Evolutionary conservation across 2,888 invertebrate genomes (phyloP), one percentile per base, ranked within the genome.

Genomic region (Thelaira solivaga): DNA sequence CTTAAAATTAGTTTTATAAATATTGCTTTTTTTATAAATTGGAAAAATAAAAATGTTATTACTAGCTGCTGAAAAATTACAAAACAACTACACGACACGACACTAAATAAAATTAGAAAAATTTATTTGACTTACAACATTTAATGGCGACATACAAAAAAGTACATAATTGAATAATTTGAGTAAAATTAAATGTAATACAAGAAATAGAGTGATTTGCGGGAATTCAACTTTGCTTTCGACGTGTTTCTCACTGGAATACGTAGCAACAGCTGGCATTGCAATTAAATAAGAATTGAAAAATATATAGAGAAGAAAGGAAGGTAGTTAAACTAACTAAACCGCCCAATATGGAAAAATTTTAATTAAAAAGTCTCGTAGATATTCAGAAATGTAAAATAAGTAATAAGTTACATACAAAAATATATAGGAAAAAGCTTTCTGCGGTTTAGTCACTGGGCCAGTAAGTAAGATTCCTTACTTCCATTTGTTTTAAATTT

Each of bases 31-130:
- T 8, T 39, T 34, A 57, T 43, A 24, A 13, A 11, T 39, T 10
- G 10, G 20, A 22, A 31, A n/a, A 3, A 43, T 26, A 26, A 62
- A n/a, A 6, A n/a, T 34, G 11, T 49, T 62, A 29, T 69, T n/a
- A n/a, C n/a, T n/a, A 73, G 73, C 77, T 73, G 73, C 77, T 64
- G 43, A 43, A 57, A 64, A 55, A 51, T 29, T 16, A 31, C 8
- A 34, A 74, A 61, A 53, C 11, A 10, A 13, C n/a, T n/a, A 39
- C 8, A 59, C 20, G n/a, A 55, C 61, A 53, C 22, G 41, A 24
- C 34, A 62, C 13, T 41, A 43, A 65, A 57, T 34, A 59, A 49
- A 47, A 47, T 57, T 57, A 64, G 11, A 53, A 13, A 53, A 18
- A 4, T 57, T 57, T n/a, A 26, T 51, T 39, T 64, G 20, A 36